phyloP scores from a whole-genome alignment of 2,888 invertebrate genomes.

The Netelia melanura region DNA sequence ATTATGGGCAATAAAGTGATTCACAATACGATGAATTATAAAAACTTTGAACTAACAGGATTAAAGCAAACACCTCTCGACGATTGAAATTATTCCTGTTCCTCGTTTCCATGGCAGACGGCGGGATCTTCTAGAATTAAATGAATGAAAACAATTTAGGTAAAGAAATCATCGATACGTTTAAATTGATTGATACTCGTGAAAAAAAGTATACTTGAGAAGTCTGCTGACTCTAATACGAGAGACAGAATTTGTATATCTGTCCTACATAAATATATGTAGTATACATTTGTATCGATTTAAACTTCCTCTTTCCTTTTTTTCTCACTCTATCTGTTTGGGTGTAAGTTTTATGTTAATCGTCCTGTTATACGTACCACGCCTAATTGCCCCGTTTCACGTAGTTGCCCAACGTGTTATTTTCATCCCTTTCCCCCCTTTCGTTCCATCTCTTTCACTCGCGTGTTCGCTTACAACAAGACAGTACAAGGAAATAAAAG shows the following conservation, averaged over 20 bases:
- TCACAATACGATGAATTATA: too few relatives aligned
- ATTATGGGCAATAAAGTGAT: too few relatives aligned
- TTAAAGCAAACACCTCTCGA: too few relatives aligned
- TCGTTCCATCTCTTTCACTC: constrained; percentile 2
- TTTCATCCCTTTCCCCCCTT: constrained; percentile 41
- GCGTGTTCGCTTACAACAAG: background rate
- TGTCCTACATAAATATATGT: too few relatives aligned
- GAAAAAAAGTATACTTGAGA: background rate
- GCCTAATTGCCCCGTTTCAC: constrained; percentile 59
- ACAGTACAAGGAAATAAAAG: constrained; percentile 40
- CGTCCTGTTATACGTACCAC: constrained; percentile 39
- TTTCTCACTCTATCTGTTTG: constrained; percentile 32
- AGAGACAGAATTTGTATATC: background rate
- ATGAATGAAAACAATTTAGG: too few relatives aligned
- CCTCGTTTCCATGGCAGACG: too few relatives aligned
- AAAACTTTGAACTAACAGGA: too few relatives aligned
- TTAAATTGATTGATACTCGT: background rate
- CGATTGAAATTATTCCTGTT: too few relatives aligned
- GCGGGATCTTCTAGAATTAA: too few relatives aligned
- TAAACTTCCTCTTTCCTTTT: constrained; percentile 9
- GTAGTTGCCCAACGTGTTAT: constrained; percentile 46
- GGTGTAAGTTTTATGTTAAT: constrained; percentile 65
- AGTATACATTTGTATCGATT: too few relatives aligned
- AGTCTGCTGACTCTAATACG: background rate
- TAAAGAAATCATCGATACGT: too few relatives aligned